Base-by-base conservation (phyloP, 2,888 invertebrate genomes). In the Geophilus truncorum region DNA sequence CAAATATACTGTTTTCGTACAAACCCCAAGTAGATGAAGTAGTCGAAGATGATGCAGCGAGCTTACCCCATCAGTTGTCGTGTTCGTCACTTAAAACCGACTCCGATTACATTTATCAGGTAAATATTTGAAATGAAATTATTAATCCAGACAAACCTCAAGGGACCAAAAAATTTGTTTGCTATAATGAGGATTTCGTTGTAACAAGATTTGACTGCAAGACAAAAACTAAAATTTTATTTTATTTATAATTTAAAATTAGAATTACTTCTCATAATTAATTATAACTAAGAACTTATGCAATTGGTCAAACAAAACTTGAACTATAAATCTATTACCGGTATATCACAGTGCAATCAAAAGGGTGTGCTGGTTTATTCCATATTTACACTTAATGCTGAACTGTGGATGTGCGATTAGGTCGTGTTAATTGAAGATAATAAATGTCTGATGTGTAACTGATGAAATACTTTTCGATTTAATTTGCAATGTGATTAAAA, bases 11-110 rank as follows among this genome's bases (percentile, higher is more conserved):
- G 90, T 93, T 93, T 88, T 93, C 93, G 77, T 93, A 93, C 88
- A 93, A 93, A 88, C 91, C 92, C 82, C 93, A 93, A 86, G 90
- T 92, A 87, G 93, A 93, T 85, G 93, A 93, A 86, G 91, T 91
- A 0, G 90, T 91, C 87, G 93, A 93, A 83, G 93, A 93, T 83
- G 93, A 93, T 84, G 92, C 91, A 80, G 92, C 93, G 9, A 92
- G 92, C 70, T 87, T 93, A 85, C 93, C 93, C 2, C 92, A 92
- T 85, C 93, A 92, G 85, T 91, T 92, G 85, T 92, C 92, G 84
- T 92, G 92, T 86, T 92, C 92, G 83, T 92, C 92, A 12, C 89
- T 92, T 82, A 92, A 91, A 88, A 92, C 92, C 51, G 92, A 92
- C 88, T 92, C 92, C 82, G 92, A 92, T 86, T 92, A 92, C 85